Percentiles rank a stretch among this genome's conserved stretches.
Evolutionary conservation across 2,888 invertebrate genomes (phyloP).

Genomic region (Melipona bicolor): DNA sequence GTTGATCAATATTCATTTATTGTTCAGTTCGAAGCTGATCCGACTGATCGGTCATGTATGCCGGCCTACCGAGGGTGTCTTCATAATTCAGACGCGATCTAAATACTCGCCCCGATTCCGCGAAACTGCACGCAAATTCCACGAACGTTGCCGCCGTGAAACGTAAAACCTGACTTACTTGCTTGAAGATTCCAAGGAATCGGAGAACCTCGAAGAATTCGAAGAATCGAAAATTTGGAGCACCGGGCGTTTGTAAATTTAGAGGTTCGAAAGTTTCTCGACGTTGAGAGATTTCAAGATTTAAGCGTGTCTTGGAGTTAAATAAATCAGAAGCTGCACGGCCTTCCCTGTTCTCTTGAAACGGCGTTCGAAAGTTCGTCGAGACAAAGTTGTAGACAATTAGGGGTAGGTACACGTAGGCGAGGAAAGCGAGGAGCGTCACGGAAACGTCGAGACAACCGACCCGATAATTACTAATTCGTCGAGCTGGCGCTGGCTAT

Average conservation of each 20-base stretch:
- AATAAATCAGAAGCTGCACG: not conserved
- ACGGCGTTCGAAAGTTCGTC: too few relatives aligned
- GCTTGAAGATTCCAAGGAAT: not conserved
- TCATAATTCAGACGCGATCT: not conserved
- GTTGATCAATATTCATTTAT: conserved; percentile 64
- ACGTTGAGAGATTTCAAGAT: not conserved
- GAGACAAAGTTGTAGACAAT: not conserved
- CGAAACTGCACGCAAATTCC: not conserved
- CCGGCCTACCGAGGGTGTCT: not conserved
- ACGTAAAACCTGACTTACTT: not conserved
- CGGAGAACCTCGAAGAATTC: not conserved
- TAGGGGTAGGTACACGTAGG: too few relatives aligned
- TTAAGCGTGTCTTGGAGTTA: not conserved
- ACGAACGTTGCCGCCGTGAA: not conserved
- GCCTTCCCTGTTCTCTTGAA: too few relatives aligned
- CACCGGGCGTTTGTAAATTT: not conserved
- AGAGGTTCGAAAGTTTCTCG: not conserved
- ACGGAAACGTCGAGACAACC: not conserved
- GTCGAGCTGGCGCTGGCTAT: not conserved
- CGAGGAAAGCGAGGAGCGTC: not conserved
- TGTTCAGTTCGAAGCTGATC: conserved; percentile 29
- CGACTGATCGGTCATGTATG: conserved; percentile 7
- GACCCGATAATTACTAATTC: conserved; percentile 18
- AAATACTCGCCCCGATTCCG: not conserved
- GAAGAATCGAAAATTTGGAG: not conserved